Conservation (phyloP, 2,888 invertebrate species). For the Zhuqinia jingwanae region DNA sequence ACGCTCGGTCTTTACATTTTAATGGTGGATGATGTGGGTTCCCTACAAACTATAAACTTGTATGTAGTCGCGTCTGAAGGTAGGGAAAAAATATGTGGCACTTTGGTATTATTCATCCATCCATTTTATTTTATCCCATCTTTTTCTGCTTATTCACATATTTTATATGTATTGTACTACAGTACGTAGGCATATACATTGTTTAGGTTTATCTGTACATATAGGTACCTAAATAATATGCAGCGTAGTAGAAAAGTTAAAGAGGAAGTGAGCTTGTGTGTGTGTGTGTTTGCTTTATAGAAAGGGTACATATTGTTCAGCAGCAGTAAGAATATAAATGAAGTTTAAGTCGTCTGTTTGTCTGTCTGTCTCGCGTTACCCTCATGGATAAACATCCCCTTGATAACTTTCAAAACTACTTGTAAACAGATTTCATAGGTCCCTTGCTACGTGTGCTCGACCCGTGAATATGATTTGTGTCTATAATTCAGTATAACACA, state of each 20-base stretch:
- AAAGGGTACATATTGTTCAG: background rate
- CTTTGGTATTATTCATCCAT: slow-evolving; percentile 7
- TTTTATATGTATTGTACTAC: background rate
- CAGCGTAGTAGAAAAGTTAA: slow-evolving; percentile 8
- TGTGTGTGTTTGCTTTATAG: background rate
- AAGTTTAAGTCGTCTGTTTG: no score
- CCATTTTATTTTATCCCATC: slow-evolving; percentile 5
- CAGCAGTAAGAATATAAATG: no score
- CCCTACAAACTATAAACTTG: no score
- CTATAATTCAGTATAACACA: no score
- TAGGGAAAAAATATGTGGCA: background rate
- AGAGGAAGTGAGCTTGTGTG: slow-evolving; percentile 26
- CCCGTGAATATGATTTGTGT: no score
- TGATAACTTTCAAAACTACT: no score
- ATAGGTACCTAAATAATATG: background rate
- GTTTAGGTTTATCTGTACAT: background rate
- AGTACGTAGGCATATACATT: background rate
- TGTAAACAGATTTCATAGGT: no score
- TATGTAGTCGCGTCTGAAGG: background rate
- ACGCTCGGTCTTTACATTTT: background rate
- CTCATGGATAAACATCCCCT: no score
- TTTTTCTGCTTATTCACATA: background rate
- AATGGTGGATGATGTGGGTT: no score
- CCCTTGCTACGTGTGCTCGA: no score
- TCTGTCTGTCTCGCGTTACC: no score